Percentiles rank a stretch among this genome's conserved stretches.
Evolutionary conservation across 2,113 vertebrate species (phyloP).

Genomic region (Poeciliopsis prolifica): DNA sequence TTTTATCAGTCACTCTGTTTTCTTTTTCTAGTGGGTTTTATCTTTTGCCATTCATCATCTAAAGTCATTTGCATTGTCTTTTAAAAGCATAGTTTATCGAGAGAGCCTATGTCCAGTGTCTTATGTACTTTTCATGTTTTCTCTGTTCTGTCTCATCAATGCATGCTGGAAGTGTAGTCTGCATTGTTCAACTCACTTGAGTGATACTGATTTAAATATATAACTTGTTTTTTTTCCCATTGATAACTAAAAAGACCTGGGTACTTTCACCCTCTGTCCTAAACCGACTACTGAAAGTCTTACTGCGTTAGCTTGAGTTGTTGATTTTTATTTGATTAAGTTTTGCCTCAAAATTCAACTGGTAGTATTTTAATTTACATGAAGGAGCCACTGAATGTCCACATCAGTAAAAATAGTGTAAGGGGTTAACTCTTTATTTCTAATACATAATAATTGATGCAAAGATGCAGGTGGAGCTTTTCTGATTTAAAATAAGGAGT

Average conservation of each 20-base stretch:
- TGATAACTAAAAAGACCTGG: conserved; percentile 40
- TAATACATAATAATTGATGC: neutral
- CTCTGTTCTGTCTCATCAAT: conserved; percentile 32
- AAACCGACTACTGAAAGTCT: conserved; percentile 41
- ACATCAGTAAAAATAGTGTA: neutral
- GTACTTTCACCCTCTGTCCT: conserved; percentile 34
- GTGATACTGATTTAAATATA: conserved; percentile 25
- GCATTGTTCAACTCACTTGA: conserved; percentile 41
- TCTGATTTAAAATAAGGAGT: conserved; percentile 5
- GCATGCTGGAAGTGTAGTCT: conserved; percentile 52
- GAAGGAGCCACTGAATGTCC: neutral
- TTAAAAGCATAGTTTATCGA: conserved; percentile 22
- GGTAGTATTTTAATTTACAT: neutral
- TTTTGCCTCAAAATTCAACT: too few relatives aligned
- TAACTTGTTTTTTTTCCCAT: conserved; percentile 16
- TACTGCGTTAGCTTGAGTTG: neutral
- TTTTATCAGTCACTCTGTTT: conserved; percentile 19
- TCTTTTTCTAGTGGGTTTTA: conserved; percentile 11
- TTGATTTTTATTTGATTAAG: neutral
- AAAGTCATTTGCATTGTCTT: conserved; percentile 45
- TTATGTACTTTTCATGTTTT: conserved; percentile 22
- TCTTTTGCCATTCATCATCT: conserved; percentile 53
- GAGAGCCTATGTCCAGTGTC: conserved; percentile 17
- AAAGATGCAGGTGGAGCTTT: conserved; percentile 5
- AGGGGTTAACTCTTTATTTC: conserved; percentile 15